Percentiles rank a stretch among this genome's conserved stretches.
phyloP scores from a whole-genome alignment of 2,888 invertebrate genomes.

The Zelleria hepariella region DNA sequence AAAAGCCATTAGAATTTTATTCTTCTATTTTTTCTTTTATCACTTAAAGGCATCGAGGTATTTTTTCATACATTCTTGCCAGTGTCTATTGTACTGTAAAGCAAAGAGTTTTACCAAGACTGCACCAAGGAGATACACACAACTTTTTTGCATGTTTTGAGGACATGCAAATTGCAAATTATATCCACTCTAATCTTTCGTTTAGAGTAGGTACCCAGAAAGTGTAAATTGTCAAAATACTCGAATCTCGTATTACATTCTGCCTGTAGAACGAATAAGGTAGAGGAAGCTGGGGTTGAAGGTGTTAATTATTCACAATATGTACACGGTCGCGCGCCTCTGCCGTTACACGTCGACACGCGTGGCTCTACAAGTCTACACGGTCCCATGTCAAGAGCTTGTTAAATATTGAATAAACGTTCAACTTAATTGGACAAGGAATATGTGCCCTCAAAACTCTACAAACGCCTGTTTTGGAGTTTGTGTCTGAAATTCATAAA shows the following conservation, averaged over 20 bases:
- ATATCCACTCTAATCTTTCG: no score
- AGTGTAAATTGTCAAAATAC: no score
- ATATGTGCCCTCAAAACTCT: not conserved
- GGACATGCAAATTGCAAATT: no score
- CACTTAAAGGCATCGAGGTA: not conserved
- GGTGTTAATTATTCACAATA: constrained; percentile 3
- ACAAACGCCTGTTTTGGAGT: not conserved
- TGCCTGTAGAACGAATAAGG: no score
- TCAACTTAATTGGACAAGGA: not conserved
- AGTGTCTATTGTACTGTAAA: not conserved
- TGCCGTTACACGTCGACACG: not conserved
- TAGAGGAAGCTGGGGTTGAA: not conserved
- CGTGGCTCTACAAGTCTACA: not conserved
- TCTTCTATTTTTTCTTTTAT: not conserved
- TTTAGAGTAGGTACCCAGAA: no score
- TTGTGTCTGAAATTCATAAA: no score
- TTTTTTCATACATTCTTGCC: not conserved
- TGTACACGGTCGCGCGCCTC: not conserved
- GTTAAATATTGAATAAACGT: constrained; percentile 2
- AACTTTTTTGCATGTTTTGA: no score
- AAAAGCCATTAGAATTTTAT: not conserved
- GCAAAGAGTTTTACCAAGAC: no score
- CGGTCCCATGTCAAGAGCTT: constrained; percentile 1
- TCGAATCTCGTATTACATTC: no score
- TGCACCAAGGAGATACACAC: no score